Evolutionary conservation across 2,888 invertebrate species (phyloP), one percentile per base, ranked within the genome.

Genomic region (Cryptocephalus primarius): DNA sequence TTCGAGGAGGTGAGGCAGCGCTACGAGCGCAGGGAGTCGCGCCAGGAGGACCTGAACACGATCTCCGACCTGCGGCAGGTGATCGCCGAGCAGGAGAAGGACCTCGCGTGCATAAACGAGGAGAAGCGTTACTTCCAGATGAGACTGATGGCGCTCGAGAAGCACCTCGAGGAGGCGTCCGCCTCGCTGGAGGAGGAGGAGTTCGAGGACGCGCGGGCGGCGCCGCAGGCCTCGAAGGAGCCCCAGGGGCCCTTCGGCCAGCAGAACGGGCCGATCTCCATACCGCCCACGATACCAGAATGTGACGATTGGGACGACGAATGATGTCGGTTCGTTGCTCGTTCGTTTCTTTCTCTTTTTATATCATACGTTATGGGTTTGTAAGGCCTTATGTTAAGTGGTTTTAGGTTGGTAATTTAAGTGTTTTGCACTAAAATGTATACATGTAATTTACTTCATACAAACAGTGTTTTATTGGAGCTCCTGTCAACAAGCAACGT

Each of bases 1-100:
- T 77, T 77, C 55, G 77, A 77, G 59, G 77, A 77, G 63, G 76
- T 77, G 61, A 70, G 77, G 47, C 71, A 73, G 65, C 69, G 76
- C 14, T 77, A 77, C 49, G 77, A 77, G 60, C 64, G 75, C 39
- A 68, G 77, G 9, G 77, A 77, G 61, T 76, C 77, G 1, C 68
- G 76, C 1, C 67, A 71, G 9, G 77, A 78, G 63, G 78, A 78
- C 59, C 54, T 77, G 32, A 74, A 73, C 46, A 71, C 73, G 54
- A 77, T 78, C 40, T 65, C 73, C 8, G 77, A 78, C 50, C 59
- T 78, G 42, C 70, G 72, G 33, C 72, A 72, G 54, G 71, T 76
- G n/a, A 72, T 77, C 43, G 75, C 76, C 32, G 75, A 76, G 48
- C 76, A 77, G 57, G 78, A 78, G 54, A 73, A 74, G 49, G 77